Conservation (phyloP, 2,113 vertebrate genomes). For the Muntiacus reevesi region DNA sequence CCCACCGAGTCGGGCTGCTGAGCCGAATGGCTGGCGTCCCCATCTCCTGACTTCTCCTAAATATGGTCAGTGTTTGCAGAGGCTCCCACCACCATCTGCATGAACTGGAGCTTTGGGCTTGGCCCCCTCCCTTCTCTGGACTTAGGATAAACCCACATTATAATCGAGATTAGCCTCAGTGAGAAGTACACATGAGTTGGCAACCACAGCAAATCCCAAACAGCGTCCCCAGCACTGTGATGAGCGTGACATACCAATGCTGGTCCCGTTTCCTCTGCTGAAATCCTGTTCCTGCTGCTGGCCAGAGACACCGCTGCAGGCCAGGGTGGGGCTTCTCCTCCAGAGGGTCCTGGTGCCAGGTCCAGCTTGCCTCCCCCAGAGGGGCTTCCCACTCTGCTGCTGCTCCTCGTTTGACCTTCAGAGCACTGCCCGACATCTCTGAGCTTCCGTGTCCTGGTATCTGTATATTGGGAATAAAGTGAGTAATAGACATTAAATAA, state of each 20-base stretch:
- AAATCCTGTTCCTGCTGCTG: background rate
- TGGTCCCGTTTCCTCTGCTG: background rate
- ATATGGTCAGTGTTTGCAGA: slow-evolving; percentile 58
- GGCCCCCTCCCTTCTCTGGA: slow-evolving; percentile 40
- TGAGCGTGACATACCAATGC: fast-evolving
- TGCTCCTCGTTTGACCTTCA: background rate
- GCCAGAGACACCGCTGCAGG: background rate
- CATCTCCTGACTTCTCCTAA: slow-evolving; percentile 41
- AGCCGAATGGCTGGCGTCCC: background rate
- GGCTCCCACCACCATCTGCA: background rate
- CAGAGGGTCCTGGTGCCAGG: fast-evolving
- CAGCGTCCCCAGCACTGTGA: background rate
- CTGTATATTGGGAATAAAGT: background rate
- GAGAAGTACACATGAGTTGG: slow-evolving; percentile 38
- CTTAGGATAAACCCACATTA: slow-evolving; percentile 19
- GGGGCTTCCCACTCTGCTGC: background rate
- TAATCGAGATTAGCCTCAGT: slow-evolving; percentile 45
- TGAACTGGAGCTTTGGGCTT: background rate
- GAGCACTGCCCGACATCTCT: background rate
- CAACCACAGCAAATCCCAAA: background rate
- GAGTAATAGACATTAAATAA: background rate
- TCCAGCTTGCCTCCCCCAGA: fast-evolving
- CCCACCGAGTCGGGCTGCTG: background rate
- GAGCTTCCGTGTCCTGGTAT: background rate
- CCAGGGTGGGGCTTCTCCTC: fast-evolving